Conservation (phyloP, 2,888 invertebrate species). For the Polylopha cassiicola region DNA sequence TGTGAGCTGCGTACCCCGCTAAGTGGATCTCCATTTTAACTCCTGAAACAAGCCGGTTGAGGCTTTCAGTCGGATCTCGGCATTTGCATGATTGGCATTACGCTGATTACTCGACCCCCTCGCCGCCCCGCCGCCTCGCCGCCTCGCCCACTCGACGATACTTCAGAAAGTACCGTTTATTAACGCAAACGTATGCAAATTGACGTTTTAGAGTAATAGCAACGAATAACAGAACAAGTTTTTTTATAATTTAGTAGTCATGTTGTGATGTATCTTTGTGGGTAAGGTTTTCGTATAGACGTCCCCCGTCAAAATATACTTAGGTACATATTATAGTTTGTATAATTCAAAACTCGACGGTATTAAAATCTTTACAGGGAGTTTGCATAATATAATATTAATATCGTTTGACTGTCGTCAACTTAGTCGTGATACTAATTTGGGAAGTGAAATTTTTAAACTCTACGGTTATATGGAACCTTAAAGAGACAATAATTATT, state of each 20-base stretch:
- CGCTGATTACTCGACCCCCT: constrained; percentile 62
- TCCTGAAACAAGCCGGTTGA: constrained; percentile 76
- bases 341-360: no score
- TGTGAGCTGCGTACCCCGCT: constrained; percentile 72
- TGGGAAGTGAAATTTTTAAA: no score
- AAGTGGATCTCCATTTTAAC: constrained; percentile 78
- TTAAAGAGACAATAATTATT: no score
- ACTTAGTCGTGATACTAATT: no score
- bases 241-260: constrained; percentile 4
- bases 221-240: constrained; percentile 14
- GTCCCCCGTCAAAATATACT: no score
- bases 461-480: no score
- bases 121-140: constrained; percentile 28
- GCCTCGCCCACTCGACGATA: constrained; percentile 28
- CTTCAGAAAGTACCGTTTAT: constrained; percentile 48
- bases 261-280: not conserved
- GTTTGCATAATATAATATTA: no score
- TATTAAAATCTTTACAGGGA: no score
- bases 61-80: constrained; percentile 75
- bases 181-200: constrained; percentile 63
- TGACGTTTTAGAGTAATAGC: constrained; percentile 51
- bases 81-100: constrained; percentile 77
- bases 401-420: no score
- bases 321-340: no score
- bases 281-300: no score